These are phyloP conservation scores for Drosophila rhopaloa DNA, from an alignment of 1,140 invertebrate genomes.

Conservation along the genomic window DNA sequence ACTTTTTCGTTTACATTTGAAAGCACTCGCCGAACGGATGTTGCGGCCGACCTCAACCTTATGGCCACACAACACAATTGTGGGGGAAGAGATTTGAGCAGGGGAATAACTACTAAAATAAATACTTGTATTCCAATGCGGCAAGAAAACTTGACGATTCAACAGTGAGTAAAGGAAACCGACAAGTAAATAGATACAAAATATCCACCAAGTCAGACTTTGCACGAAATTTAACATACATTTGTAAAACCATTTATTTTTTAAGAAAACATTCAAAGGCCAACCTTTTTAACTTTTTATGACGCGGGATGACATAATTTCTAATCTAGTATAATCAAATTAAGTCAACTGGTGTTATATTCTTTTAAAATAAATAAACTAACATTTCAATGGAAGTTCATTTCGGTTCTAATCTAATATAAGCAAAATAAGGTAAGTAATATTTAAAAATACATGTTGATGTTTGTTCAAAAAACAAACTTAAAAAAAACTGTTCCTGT, in stretches of 20 bases:
- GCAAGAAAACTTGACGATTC: conserved; percentile 3
- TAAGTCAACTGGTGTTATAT: not conserved
- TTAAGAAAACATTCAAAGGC: not conserved
- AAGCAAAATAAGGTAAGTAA: not conserved
- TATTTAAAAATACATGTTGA: no score
- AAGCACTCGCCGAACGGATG: conserved; percentile 78
- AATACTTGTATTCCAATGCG: conserved; percentile 19
- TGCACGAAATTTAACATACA: not conserved
- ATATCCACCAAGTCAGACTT: conserved; percentile 1
- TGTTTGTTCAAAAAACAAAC: no score
- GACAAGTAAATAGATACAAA: conserved; percentile 11
- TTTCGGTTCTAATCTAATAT: not conserved
- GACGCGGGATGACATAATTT: not conserved
- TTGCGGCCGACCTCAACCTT: conserved; percentile 78
- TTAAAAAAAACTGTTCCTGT: no score
- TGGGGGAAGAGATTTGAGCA: conserved; percentile 12
- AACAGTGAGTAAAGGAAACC: conserved; percentile 2
- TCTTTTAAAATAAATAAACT: not conserved
- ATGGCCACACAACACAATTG: conserved; percentile 22
- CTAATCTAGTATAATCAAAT: not conserved
- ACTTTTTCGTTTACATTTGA: conserved; percentile 79
- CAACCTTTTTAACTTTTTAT: not conserved
- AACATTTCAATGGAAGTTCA: not conserved
- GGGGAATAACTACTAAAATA: conserved; percentile 31
- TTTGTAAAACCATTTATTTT: not conserved